Conservation (phyloP, 2,888 invertebrate species). For the Cantharis lateralis region DNA sequence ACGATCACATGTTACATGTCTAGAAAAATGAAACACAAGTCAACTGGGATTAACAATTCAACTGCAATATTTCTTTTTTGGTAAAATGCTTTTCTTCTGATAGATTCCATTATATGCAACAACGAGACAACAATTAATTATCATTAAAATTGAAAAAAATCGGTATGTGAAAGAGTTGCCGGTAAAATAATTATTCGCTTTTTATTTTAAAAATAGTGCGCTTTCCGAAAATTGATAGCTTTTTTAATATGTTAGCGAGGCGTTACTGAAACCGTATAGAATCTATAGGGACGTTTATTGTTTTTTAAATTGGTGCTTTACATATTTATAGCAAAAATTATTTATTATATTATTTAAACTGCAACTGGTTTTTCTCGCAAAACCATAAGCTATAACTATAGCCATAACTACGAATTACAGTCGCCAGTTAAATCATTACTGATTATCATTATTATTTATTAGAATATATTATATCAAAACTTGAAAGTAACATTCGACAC, state of each 20-base stretch:
- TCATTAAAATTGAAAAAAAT: background rate
- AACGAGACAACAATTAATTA: background rate
- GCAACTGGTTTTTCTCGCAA: too few species aligned
- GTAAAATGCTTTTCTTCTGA: background rate
- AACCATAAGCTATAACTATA: too few species aligned
- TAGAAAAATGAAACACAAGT: background rate
- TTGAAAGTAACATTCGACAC: too few species aligned
- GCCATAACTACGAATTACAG: too few species aligned
- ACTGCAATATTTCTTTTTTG: background rate
- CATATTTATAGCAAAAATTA: background rate
- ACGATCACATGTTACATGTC: background rate
- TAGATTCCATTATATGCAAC: background rate
- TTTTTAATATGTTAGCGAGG: background rate
- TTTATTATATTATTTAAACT: background rate
- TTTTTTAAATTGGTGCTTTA: background rate
- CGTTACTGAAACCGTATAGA: background rate
- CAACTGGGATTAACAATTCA: slow-evolving; percentile 22
- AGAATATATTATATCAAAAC: too few species aligned
- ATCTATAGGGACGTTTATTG: background rate
- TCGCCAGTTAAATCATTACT: too few species aligned
- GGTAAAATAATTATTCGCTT: background rate
- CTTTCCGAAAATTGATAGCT: background rate
- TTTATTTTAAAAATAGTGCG: background rate
- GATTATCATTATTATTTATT: too few species aligned
- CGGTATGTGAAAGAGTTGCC: background rate